phyloP scores from a whole-genome alignment of 2,888 invertebrate species.

The Lepidochrysops patricia region DNA sequence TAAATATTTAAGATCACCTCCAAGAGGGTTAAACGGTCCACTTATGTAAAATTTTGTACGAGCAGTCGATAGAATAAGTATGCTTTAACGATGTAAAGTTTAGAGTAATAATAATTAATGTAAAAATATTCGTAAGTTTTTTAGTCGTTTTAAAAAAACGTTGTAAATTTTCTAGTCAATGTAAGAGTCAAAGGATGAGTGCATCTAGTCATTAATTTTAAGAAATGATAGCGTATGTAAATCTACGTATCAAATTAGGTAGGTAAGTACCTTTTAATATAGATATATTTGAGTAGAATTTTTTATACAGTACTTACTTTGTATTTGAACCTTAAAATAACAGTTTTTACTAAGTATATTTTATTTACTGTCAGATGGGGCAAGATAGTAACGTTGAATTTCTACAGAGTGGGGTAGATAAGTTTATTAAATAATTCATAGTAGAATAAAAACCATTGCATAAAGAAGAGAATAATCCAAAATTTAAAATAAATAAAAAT shows the following conservation, averaged over 20 bases:
- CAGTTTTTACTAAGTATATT: too few species aligned
- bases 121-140: background rate
- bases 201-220: constrained; percentile 51
- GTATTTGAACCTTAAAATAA: too few species aligned
- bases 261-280: background rate
- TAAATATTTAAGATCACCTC: background rate
- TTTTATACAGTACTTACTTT: background rate
- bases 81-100: background rate
- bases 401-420: too few species aligned
- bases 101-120: background rate
- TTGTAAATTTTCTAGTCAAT: constrained; percentile 19
- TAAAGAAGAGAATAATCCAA: too few species aligned
- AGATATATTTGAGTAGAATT: background rate
- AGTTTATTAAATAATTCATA: too few species aligned
- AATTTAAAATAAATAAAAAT: too few species aligned
- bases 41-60: background rate
- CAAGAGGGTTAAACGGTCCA: background rate
- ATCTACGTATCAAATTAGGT: background rate
- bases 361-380: too few species aligned
- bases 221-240: constrained; percentile 7
- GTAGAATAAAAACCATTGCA: too few species aligned
- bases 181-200: constrained; percentile 42
- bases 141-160: constrained; percentile 11
- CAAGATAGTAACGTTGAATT: too few species aligned
- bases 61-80: background rate